Evolutionary conservation across 2,113 vertebrate species (phyloP), one percentile per base, ranked within the genome.

Genomic region (Spilogale gracilis): DNA sequence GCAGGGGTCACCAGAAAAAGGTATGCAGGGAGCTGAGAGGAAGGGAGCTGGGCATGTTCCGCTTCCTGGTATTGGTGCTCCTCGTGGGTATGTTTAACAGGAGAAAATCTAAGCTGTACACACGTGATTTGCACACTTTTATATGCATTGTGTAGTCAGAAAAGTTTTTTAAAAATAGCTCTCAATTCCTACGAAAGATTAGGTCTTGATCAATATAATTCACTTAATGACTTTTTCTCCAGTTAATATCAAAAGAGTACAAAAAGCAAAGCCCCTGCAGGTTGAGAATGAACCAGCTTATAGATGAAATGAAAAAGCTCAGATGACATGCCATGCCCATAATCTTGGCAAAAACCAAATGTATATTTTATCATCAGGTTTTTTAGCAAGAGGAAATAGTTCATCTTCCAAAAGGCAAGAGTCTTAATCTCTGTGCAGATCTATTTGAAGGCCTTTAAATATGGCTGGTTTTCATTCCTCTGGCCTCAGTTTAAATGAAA

Each of bases 41-140:
- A 9, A 9, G 6, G 38, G 8, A n/a, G 67, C 45, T 27, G 80
- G 9, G 9, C 74, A 2, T 3, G 9, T 27, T 50, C 65, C 1
- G 0, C 5, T 50, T 69, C n/a, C 69, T 74, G n/a, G 20, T 3
- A 27, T 2, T 2, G 3, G 3, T 32, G 54, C 6, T 48, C 21
- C 13, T 11, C 2, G 0, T 12, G 27, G 30, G 30, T 1, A 5
- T 54, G 58, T 27, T 85, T 23, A 1, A 52, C 18, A 6, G 30
- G 45, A 16, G 2, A 50, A 82, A 32, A 61, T 71, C 71, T 60
- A 25, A 78, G 38, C 63, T 79, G 5, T 9, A 12, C 18, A 21
- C 11, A 8, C 20, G 16, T 2, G 4, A 69, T 16, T 16, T 45
- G 30, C 30, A 6, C n/a, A 60, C 14, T 71, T 52, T 65, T 2